Evolutionary conservation across 2,797 vertebrate species (phyloP).

Genomic region (Gymnothorax javanicus): DNA sequence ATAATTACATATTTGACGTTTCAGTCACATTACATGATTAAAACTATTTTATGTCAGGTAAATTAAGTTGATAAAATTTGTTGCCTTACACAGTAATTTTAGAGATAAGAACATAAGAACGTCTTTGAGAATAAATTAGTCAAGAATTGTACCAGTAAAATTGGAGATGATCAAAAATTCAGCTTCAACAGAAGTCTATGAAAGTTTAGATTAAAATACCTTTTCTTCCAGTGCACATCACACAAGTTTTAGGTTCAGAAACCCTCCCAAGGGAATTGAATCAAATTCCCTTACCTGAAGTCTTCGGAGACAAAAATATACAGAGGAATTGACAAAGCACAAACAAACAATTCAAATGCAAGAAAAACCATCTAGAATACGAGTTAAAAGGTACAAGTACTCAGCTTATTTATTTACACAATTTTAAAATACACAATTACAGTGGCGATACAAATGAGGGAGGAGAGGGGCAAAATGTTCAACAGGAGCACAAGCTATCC

Average conservation of each 20-base stretch:
- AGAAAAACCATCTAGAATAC: neutral
- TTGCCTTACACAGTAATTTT: neutral
- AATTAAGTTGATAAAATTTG: neutral
- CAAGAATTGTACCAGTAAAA: neutral
- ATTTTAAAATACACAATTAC: conserved; percentile 91
- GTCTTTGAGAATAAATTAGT: neutral
- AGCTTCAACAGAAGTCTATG: neutral
- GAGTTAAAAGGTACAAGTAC: conserved; percentile 75
- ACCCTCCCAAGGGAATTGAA: neutral
- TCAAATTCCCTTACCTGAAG: neutral
- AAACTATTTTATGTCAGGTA: neutral
- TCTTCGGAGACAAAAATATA: neutral
- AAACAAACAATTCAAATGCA: neutral
- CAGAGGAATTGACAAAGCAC: neutral
- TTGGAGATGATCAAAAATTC: neutral
- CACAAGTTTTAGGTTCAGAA: neutral
- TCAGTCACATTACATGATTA: neutral
- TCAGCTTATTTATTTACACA: conserved; percentile 95
- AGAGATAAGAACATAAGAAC: no score
- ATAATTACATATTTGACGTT: no score
- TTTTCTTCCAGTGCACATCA: neutral
- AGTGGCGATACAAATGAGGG: conserved; percentile 83
- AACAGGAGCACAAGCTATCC: conserved; percentile 55
- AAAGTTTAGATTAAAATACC: neutral
- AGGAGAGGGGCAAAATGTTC: conserved; percentile 49